Percentiles rank a stretch among this genome's conserved stretches.
phyloP scores from a whole-genome alignment of 2,797 vertebrate genomes.

The Danio kyathit region DNA sequence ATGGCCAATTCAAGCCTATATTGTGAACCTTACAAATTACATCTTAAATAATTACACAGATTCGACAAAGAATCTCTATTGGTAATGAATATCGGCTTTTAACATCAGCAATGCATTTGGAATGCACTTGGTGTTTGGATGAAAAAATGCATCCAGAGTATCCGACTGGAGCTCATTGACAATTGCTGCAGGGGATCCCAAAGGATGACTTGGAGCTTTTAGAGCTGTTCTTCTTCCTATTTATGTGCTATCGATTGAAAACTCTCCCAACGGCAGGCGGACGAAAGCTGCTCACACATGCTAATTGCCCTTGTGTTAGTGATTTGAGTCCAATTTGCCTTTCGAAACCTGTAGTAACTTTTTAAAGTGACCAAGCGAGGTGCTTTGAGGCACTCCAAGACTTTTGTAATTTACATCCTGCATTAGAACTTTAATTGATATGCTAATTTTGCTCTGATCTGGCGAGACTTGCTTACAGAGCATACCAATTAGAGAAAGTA shows the following conservation, averaged over 20 bases:
- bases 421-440: slow-evolving; percentile 29
- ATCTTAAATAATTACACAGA: slow-evolving; percentile 10
- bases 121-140: slow-evolving; percentile 9
- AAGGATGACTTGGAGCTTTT: slow-evolving; percentile 36
- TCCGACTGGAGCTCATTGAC: neutral
- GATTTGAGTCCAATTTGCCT: slow-evolving; percentile 60
- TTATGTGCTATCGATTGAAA: slow-evolving; percentile 49
- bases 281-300: slow-evolving; percentile 48
- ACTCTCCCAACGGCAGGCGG: slow-evolving; percentile 40
- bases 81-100: neutral
- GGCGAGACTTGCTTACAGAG: slow-evolving; percentile 10
- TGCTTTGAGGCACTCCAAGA: slow-evolving; percentile 35
- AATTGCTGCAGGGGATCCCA: slow-evolving; percentile 45
- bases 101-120: slow-evolving; percentile 11
- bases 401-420: slow-evolving; percentile 43
- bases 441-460: slow-evolving; percentile 36
- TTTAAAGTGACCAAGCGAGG: slow-evolving; percentile 55
- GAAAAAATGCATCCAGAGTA: slow-evolving; percentile 40
- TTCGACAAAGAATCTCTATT: neutral
- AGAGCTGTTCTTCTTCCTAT: slow-evolving; percentile 42
- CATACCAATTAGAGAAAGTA: slow-evolving; percentile 19
- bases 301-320: slow-evolving; percentile 56
- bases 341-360: slow-evolving; percentile 61
- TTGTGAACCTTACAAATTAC: neutral
- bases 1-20: neutral